Evolutionary conservation across 2,113 vertebrate species (phyloP).

Genomic region (Macquaria australasica): DNA sequence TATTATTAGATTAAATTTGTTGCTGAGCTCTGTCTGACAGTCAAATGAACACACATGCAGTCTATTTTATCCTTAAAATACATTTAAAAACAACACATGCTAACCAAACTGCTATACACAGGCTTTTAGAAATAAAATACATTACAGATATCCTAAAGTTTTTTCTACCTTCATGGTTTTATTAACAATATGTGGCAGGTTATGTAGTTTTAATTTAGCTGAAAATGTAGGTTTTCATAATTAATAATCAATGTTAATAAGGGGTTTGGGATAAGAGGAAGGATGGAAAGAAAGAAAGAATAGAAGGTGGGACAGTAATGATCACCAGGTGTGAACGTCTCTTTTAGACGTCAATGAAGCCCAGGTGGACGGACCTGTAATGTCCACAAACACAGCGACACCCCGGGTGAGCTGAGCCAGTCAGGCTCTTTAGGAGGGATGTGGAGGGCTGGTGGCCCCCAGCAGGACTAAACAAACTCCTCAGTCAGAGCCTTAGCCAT

Average conservation of each 20-base stretch:
- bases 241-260: neutral
- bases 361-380: constrained; percentile 38
- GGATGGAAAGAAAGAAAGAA: neutral
- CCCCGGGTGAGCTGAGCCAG: constrained; percentile 12
- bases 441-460: constrained; percentile 45
- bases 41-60: neutral
- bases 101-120: neutral
- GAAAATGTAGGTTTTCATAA: neutral
- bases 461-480: constrained; percentile 81
- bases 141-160: no score
- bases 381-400: constrained; percentile 44
- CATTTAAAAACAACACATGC: neutral
- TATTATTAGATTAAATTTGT: neutral
- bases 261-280: neutral
- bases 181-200: neutral
- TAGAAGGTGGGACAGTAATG: constrained; percentile 3
- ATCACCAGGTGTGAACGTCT: constrained; percentile 13
- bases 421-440: neutral
- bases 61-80: neutral
- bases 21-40: neutral
- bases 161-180: no score
- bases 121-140: neutral
- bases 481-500: constrained; percentile 68
- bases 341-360: constrained; percentile 20
- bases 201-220: neutral